phyloP scores from a whole-genome alignment of 2,888 invertebrate genomes.

The Papilio gigon region DNA sequence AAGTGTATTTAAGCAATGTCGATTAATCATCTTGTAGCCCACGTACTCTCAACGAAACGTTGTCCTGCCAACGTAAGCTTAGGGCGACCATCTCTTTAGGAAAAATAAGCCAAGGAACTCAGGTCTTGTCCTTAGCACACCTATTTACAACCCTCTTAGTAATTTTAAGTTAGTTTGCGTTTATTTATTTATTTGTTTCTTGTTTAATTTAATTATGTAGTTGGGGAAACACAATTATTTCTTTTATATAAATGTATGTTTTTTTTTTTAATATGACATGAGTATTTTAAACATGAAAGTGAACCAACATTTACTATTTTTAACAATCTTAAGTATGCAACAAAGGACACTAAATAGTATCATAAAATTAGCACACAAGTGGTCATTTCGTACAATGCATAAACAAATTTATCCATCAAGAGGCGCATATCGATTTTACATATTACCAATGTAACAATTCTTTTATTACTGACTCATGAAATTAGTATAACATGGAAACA shows the following conservation, averaged over 20 bases:
- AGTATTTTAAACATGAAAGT: constrained; percentile 3
- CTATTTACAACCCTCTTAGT: too few species aligned
- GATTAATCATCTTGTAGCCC: constrained; percentile 74
- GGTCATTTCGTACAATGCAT: constrained; percentile 22
- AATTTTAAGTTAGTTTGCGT: too few species aligned
- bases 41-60: constrained; percentile 71
- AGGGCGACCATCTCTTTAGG: constrained; percentile 50
- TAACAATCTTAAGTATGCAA: constrained; percentile 28
- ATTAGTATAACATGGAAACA: not conserved
- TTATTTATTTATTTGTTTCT: too few species aligned
- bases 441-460: not conserved
- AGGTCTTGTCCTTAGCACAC: too few species aligned
- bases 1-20: constrained; percentile 66
- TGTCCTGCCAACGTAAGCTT: constrained; percentile 56
- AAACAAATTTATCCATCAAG: constrained; percentile 25
- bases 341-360: constrained; percentile 19
- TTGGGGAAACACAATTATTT: too few species aligned
- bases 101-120: constrained; percentile 22
- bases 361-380: constrained; percentile 39
- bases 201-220: too few species aligned
- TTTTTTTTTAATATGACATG: constrained; percentile 8
- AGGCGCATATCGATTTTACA: not conserved
- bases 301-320: constrained; percentile 20
- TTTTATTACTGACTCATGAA: constrained; percentile 1
- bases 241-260: too few species aligned